A percentile compares a stretch with the other conserved stretches of the same genome.
Conservation (phyloP, 2,888 invertebrate species). For the Cosmia trapezina region DNA sequence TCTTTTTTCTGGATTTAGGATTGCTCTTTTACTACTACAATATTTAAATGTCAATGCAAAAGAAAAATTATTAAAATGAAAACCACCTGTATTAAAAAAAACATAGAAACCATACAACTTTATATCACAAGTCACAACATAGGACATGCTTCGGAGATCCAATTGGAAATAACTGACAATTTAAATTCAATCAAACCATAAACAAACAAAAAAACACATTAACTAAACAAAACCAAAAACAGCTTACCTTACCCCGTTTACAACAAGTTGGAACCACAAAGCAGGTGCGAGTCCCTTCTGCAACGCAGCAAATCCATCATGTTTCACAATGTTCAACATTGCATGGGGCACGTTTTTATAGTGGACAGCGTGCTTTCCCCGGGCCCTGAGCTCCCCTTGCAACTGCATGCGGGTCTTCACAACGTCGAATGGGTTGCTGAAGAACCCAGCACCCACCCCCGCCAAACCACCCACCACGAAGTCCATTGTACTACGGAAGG, state of each 20-base stretch:
- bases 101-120: neutral
- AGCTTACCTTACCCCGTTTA: slow-evolving; percentile 90
- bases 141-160: slow-evolving; percentile 6
- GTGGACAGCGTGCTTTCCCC: slow-evolving; percentile 90
- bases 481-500: slow-evolving; percentile 90
- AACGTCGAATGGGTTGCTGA: slow-evolving; percentile 97
- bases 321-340: slow-evolving; percentile 92
- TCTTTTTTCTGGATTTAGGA: neutral
- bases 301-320: slow-evolving; percentile 94
- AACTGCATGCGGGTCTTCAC: slow-evolving; percentile 97
- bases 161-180: neutral
- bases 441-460: slow-evolving; percentile 94
- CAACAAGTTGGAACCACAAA: slow-evolving; percentile 94
- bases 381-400: slow-evolving; percentile 94
- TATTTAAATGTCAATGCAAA: neutral
- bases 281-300: slow-evolving; percentile 96
- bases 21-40: neutral
- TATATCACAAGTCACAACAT: neutral
- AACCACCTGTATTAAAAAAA: neutral
- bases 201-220: slow-evolving; percentile 1
- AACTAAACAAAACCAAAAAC: slow-evolving; percentile 31
- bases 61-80: neutral
- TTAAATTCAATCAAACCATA: neutral
- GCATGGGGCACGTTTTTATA: slow-evolving; percentile 96
- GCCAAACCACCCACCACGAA: slow-evolving; percentile 94